phyloP scores from a whole-genome alignment of 1,140 invertebrate species.

The Argopecten irradians region DNA sequence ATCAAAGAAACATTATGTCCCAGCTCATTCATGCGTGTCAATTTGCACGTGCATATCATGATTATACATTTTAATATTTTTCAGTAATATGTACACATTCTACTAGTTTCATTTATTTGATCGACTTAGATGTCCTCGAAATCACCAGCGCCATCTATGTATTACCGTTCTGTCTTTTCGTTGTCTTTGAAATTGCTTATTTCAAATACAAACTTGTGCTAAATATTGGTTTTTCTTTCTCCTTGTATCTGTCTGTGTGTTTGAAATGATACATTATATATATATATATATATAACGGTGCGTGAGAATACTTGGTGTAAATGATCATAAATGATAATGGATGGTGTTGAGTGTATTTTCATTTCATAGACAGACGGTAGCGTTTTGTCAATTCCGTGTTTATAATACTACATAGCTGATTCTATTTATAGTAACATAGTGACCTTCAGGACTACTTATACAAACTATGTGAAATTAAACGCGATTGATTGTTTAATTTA shows the following conservation, averaged over 20 bases:
- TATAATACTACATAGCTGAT: conserved; percentile 2
- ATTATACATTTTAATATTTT: conserved; percentile 19
- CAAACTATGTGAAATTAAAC: not conserved
- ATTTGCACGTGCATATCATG: not conserved
- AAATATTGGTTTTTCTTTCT: conserved; percentile 7
- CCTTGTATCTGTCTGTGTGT: not conserved
- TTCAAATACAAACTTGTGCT: conserved; percentile 15
- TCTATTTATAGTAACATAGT: not conserved
- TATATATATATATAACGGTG: not conserved
- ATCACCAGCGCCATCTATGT: not conserved
- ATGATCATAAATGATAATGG: not conserved
- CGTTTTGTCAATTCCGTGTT: not conserved
- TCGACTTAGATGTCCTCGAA: not conserved
- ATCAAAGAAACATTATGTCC: not conserved
- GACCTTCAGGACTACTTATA: not conserved
- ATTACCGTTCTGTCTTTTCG: conserved; percentile 9
- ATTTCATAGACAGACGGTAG: not conserved
- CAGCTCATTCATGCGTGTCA: not conserved
- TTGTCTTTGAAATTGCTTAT: conserved; percentile 22
- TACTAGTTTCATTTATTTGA: not conserved
- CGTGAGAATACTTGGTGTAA: not conserved
- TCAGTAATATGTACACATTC: not conserved
- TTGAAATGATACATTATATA: conserved; percentile 11
- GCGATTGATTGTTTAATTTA: not conserved
- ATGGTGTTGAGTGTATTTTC: not conserved